Percentiles rank a stretch among this genome's conserved stretches.
These are phyloP conservation scores for Cerceris rybyensis DNA, from an alignment of 2,888 invertebrate species.

Conservation along the genomic window DNA sequence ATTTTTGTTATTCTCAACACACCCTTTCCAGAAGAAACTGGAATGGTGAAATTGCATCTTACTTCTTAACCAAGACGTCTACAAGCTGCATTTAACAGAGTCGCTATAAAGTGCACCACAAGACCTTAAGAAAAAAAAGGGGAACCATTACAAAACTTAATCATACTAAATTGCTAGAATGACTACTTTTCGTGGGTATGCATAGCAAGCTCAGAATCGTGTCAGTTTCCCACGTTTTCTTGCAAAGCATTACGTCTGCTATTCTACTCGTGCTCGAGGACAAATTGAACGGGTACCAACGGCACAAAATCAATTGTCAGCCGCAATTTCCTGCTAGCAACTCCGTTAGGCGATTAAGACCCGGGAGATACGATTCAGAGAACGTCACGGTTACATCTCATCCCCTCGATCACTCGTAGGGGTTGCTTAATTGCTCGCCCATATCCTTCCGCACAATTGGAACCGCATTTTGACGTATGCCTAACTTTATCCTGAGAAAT, in stretches of 20 bases:
- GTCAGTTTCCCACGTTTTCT: not conserved
- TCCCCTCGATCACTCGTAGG: conserved; percentile 47
- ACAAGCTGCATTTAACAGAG: too few relatives aligned
- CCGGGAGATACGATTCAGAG: conserved; percentile 46
- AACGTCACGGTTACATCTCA: conserved; percentile 33
- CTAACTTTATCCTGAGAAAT: conserved; percentile 9
- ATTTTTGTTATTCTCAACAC: too few relatives aligned
- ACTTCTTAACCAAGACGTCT: too few relatives aligned
- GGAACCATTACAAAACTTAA: too few relatives aligned
- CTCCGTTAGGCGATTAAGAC: conserved; percentile 54
- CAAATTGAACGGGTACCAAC: conserved; percentile 43
- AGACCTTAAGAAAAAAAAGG: too few relatives aligned
- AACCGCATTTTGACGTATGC: conserved; percentile 15
- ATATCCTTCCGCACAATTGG: conserved; percentile 39
- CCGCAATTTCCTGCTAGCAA: conserved; percentile 69
- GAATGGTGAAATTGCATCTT: too few relatives aligned
- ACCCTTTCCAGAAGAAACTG: too few relatives aligned
- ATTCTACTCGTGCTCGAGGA: conserved; percentile 14
- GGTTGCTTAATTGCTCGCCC: conserved; percentile 53
- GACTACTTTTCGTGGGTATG: not conserved
- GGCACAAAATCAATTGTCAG: conserved; percentile 72
- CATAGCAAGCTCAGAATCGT: not conserved
- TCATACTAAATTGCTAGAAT: too few relatives aligned
- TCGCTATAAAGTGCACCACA: too few relatives aligned
- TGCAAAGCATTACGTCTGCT: conserved; percentile 7